Evolutionary conservation across 1,140 invertebrate genomes (phyloP), one percentile per base, ranked within the genome.

Genomic region (Papilio machaon): DNA sequence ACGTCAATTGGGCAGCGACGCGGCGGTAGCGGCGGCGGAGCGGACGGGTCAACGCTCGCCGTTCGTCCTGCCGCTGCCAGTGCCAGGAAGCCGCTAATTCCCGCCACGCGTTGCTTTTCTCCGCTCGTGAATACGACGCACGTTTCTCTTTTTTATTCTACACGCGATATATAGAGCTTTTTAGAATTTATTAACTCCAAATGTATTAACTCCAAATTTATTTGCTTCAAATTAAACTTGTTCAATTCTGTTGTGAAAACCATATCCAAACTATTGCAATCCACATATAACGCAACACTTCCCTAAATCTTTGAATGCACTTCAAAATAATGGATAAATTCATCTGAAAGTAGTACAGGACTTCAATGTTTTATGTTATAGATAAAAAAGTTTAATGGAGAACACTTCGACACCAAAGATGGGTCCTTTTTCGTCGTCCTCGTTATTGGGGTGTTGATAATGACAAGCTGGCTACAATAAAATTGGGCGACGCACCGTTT

Each of bases 61-160:
- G 85, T 81, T 85, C 88, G 87, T 91, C 89, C 90, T 89, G 90
- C 60, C 54, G n/a, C 54, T 58, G n/a, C 54, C 54, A 58, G 54
- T 64, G 64, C 81, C 92, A 92, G 91, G 91, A 93, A 90, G 89
- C 87, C 86, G 86, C 90, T 91, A 91, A 92, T 93, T 91, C 90
- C 87, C 86, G 87, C 86, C 90, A 92, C 89, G 89, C 90, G 90
- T 83, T 88, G 84, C 85, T 86, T 87, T 87, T 83, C 85, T 85
- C 82, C 82, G 78, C 83, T 85, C 82, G 84, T 85, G 83, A 84
- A 86, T 82, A 87, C 73, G 80, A 35, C 74, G 73, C 81, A 85
- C 84, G 82, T 85, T 85, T 84, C 81, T 82, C 79, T 84, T 60
- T 70, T 82, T 81, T 82, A 81, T 80, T 73, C 73, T 75, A 46